These are phyloP conservation scores for Mesitornis unicolor DNA, from an alignment of 2,113 vertebrate genomes.

Conservation along the genomic window DNA sequence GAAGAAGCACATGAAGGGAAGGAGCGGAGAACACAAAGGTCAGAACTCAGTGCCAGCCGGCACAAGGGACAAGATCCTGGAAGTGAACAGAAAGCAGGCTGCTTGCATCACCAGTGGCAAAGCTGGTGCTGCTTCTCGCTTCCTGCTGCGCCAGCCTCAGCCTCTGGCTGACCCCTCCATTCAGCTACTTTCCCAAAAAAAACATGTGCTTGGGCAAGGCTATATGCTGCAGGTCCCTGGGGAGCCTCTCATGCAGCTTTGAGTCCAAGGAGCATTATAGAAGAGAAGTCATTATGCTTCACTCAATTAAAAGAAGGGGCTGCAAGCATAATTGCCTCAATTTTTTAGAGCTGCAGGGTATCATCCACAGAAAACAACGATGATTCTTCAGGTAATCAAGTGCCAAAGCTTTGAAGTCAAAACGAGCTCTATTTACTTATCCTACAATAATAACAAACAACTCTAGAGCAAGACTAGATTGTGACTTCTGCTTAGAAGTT, in stretches of 20 bases:
- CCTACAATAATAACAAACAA: neutral
- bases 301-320: conserved; percentile 55
- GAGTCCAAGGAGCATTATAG: conserved; percentile 21
- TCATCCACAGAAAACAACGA: neutral
- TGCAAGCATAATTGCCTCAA: conserved; percentile 46
- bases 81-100: neutral
- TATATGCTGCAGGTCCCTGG: neutral
- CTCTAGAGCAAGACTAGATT: neutral
- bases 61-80: neutral
- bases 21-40: rapidly evolving
- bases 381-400: conserved; percentile 40
- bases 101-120: neutral
- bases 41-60: neutral
- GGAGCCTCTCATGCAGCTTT: neutral
- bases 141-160: conserved; percentile 57
- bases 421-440: neutral
- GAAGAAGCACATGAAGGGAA: neutral
- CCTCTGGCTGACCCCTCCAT: conserved; percentile 49
- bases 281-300: conserved; percentile 54
- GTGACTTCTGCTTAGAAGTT: neutral
- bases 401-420: conserved; percentile 12
- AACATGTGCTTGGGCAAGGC: neutral
- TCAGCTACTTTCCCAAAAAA: neutral
- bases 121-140: neutral
- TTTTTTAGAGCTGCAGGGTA: conserved; percentile 54